A percentile compares a stretch with the other conserved stretches of the same genome.
Conservation (phyloP, 2,888 invertebrate genomes). For the Seladonia tumulorum region DNA sequence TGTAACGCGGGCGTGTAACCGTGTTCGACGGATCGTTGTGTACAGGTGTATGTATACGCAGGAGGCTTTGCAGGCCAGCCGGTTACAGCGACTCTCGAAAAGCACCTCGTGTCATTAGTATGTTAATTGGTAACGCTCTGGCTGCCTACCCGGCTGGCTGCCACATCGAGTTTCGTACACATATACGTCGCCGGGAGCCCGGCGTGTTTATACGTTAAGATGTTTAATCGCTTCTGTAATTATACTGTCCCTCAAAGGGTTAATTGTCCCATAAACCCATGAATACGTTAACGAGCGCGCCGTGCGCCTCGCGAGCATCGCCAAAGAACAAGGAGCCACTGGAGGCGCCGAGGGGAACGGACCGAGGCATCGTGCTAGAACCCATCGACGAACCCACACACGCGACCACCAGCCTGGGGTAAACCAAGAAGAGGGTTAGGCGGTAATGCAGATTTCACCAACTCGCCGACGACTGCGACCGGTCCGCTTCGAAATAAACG, state of each 20-base stretch:
- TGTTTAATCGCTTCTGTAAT: constrained; percentile 84
- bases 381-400: constrained; percentile 39
- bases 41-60: constrained; percentile 16
- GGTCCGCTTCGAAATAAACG: constrained; percentile 10
- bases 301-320: constrained; percentile 67
- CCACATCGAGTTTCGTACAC: constrained; percentile 78
- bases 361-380: constrained; percentile 29
- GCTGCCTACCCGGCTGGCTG: constrained; percentile 72
- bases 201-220: constrained; percentile 83
- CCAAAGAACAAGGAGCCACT: constrained; percentile 66
- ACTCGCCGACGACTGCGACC: constrained; percentile 5
- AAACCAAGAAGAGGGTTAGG: constrained; percentile 15
- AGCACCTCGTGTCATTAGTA: constrained; percentile 81
- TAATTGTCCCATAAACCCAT: constrained; percentile 84
- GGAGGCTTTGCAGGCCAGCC: constrained; percentile 57
- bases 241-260: constrained; percentile 84
- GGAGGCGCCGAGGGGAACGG: constrained; percentile 28
- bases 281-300: constrained; percentile 83
- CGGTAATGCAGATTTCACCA: constrained; percentile 38
- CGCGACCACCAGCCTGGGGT: constrained; percentile 7
- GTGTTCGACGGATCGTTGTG: neutral
- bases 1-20: neutral
- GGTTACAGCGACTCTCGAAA: constrained; percentile 75
- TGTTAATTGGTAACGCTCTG: constrained; percentile 81
- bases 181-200: constrained; percentile 62